phyloP scores from a whole-genome alignment of 2,113 vertebrate genomes.

The Thinocorus orbignyianus region DNA sequence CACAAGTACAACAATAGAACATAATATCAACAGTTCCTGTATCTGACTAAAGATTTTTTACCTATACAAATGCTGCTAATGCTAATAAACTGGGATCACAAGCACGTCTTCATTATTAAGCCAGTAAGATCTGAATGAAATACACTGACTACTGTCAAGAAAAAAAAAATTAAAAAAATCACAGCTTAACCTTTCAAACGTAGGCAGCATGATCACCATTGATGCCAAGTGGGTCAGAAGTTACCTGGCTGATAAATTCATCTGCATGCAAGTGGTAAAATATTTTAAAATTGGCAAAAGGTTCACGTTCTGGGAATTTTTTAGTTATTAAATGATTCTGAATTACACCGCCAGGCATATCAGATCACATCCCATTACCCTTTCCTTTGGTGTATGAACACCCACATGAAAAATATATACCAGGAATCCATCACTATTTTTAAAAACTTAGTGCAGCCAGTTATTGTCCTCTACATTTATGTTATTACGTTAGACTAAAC shows the following conservation, averaged over 20 bases:
- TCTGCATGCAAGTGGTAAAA: not conserved
- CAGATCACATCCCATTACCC: not conserved
- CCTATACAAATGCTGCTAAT: not conserved
- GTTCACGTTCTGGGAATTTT: not conserved
- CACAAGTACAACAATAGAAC: not conserved
- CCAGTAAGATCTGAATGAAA: not conserved
- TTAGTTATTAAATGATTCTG: not conserved
- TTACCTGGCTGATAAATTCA: not conserved
- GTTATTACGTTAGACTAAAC: not conserved
- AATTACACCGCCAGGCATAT: not conserved
- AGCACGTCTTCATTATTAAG: not conserved
- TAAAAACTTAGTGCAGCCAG: not conserved
- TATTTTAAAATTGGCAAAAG: not conserved
- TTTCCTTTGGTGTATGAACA: not conserved
- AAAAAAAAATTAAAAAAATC: not conserved
- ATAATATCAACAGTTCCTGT: not conserved
- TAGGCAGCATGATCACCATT: not conserved
- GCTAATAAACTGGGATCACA: not conserved
- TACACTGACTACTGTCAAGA: not conserved
- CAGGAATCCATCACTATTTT: not conserved
- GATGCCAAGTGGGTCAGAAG: constrained; percentile 12
- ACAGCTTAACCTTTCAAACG: not conserved
- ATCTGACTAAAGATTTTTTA: not conserved
- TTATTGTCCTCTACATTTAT: not conserved
- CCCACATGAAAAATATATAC: not conserved